Base-by-base conservation (phyloP, 2,797 vertebrate species). In the Xenopus petersii region DNA sequence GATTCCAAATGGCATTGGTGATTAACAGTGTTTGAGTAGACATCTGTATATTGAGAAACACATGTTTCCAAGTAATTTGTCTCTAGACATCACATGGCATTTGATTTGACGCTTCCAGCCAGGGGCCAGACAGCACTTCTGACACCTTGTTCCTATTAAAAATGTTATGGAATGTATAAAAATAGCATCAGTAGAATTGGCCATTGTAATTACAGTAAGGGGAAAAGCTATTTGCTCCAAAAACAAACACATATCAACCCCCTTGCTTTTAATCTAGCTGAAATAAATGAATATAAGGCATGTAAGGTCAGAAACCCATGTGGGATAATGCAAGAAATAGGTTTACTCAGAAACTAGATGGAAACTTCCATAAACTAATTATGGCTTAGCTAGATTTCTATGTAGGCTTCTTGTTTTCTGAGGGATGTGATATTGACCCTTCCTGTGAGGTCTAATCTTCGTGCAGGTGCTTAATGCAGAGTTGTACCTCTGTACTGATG, bases 251-350 rank as follows among this genome's bases (percentile, higher is more conserved):
- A 26, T 62, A n/a, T 62, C 12, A 13, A 33, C 16, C 7, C 12
- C 60, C 60, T 4, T 62, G 54, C 54, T 56, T 56, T 17, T 56
- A n/a, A 56, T 1, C n/a, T 56, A 56, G 54, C 12, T 0, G 15
- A 17, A 56, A 56, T 8, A 16, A 56, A 15, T 56, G 12, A 30
- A 42, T 51, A 10, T 46, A 75, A 67, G 58, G 62, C 73, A 75
- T 75, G 63, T 75, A 64, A 63, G 73, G 73, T 69, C 66, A 75
- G 21, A 24, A 42, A 55, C 42, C 13, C 21, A 75, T 21, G 33
- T 56, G 73, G 67, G 68, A 75, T 69, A 55, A 47, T 69, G 68
- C 24, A 75, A 65, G 73, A 75, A 56, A 16, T 15, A 56, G 13
- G 3, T 56, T 10, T 10, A 15, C 54, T 56, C 15, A 56, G 54